A percentile compares a stretch with the other conserved stretches of the same genome.
These are phyloP conservation scores for Oncopodura yosiiana DNA, from an alignment of 1,140 invertebrate species.

Conservation along the genomic window DNA sequence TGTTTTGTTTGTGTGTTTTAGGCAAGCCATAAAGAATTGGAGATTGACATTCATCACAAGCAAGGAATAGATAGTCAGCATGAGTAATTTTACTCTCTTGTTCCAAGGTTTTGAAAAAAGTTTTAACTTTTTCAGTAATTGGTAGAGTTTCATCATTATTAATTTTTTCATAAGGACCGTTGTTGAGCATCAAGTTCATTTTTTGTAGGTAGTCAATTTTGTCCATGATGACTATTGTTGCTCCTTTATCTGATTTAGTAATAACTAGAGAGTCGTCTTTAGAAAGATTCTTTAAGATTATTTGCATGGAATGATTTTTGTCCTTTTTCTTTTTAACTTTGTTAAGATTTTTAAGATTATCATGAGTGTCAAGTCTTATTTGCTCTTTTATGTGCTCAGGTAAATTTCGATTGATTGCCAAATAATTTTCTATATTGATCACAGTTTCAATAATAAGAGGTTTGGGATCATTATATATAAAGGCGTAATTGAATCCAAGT, in stretches of 20 bases:
- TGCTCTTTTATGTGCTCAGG: too few species aligned
- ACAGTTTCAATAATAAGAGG: too few species aligned
- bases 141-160: neutral
- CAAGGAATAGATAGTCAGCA: constrained; percentile 12
- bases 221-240: constrained; percentile 30
- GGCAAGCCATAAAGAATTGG: constrained; percentile 33
- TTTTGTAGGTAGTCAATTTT: constrained; percentile 26
- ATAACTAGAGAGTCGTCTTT: too few species aligned
- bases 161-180: constrained; percentile 24
- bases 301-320: too few species aligned
- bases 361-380: too few species aligned
- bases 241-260: constrained; percentile 35
- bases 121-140: neutral
- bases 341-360: too few species aligned
- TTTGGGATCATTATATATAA: too few species aligned
- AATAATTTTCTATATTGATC: too few species aligned
- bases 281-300: too few species aligned
- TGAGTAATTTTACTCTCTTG: constrained; percentile 1
- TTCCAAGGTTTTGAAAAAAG: neutral
- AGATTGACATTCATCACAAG: constrained; percentile 5
- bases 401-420: too few species aligned
- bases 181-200: constrained; percentile 19
- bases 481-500: too few species aligned
- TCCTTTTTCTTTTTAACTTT: too few species aligned
- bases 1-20: constrained; percentile 36